Percentiles rank a stretch among this genome's conserved stretches.
These are phyloP conservation scores for Drosophila chauvacae DNA, from an alignment of 1,140 invertebrate genomes.

Conservation along the genomic window DNA sequence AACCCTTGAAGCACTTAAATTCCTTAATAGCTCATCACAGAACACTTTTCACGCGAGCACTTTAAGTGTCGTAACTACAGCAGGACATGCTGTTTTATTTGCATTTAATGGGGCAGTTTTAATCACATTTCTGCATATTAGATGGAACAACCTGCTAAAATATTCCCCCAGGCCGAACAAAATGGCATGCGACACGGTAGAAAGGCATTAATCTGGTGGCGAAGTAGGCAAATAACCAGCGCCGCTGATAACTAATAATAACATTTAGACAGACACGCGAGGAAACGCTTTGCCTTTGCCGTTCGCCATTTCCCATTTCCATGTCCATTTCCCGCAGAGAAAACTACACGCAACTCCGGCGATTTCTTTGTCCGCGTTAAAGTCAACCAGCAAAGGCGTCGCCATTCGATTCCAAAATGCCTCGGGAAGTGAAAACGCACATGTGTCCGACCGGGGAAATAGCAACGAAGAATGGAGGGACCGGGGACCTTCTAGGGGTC, in stretches of 20 bases:
- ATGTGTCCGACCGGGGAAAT: constrained; percentile 32
- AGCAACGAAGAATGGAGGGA: neutral
- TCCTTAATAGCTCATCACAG: constrained; percentile 7
- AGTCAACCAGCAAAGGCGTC: constrained; percentile 59
- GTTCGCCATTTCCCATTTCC: constrained; percentile 40
- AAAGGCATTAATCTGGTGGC: constrained; percentile 64
- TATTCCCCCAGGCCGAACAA: constrained; percentile 53
- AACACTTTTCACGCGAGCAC: constrained; percentile 2
- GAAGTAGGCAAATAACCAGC: constrained; percentile 50
- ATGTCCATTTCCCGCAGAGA: constrained; percentile 47
- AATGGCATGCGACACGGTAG: constrained; percentile 63
- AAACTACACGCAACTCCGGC: constrained; percentile 52
- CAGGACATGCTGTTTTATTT: constrained; percentile 30
- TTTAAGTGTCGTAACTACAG: constrained; percentile 5
- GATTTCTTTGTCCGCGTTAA: constrained; percentile 24
- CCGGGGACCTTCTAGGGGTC: neutral
- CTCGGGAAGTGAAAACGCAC: constrained; percentile 40
- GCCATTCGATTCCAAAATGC: constrained; percentile 34
- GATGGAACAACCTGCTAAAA: constrained; percentile 51
- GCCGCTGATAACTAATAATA: constrained; percentile 76
- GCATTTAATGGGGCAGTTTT: constrained; percentile 55
- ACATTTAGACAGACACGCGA: constrained; percentile 76
- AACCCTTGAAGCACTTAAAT: constrained; percentile 12
- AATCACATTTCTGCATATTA: constrained; percentile 59
- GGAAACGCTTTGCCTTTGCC: constrained; percentile 71